Conservation (phyloP, 2,113 vertebrate species). For the Xenopus tropicalis region UCB_Xtro_10.0 CM004448.2:93375001-93375500, state of each 20-base stretch:
- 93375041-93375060: background rate
- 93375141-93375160: slow-evolving; percentile 29
- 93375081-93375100: slow-evolving; percentile 22
- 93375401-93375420: too few relatives aligned
- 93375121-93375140: slow-evolving; percentile 41
- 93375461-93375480: too few relatives aligned
- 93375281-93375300: too few relatives aligned
- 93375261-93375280: too few relatives aligned
- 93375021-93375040: background rate
- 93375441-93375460: too few relatives aligned
- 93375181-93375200: slow-evolving; percentile 29
- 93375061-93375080: slow-evolving; percentile 8
- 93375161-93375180: slow-evolving; percentile 35
- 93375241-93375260: background rate
- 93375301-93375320: too few relatives aligned
- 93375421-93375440: too few relatives aligned
- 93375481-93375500: too few relatives aligned
- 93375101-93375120: slow-evolving; percentile 22
- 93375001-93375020: background rate
- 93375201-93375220: slow-evolving; percentile 15
- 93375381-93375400: too few relatives aligned
- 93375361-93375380: too few relatives aligned
- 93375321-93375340: too few relatives aligned
- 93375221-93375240: slow-evolving; percentile 1
- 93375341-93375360: too few relatives aligned